Evolutionary conservation across 2,797 vertebrate species (phyloP), one percentile per base, ranked within the genome.

Genomic region (Rhinella marina): DNA sequence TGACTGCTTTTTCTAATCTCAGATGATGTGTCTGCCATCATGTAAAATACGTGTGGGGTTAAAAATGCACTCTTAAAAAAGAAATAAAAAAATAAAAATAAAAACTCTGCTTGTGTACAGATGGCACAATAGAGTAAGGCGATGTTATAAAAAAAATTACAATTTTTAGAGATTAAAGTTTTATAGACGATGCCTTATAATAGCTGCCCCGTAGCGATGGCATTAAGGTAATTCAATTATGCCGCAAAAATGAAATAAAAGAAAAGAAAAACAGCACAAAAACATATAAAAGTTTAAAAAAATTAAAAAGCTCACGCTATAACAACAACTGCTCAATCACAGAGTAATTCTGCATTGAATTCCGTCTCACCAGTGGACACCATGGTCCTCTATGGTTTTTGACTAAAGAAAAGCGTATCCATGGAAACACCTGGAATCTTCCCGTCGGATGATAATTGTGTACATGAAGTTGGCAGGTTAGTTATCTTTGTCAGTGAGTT

Each of bases 401-500:
- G 17, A 61, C 48, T 59, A 81, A 81, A 62, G 25, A 56, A 72
- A 70, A 88, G 17, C 19, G 87, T 88, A 66, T 75, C 87, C 83
- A 88, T 88, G 83, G 87, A 25, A 86, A 88, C 87, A 77, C 83
- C 87, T 82, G 87, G 66, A 81, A 88, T 81, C 52, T 76, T 85
- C 76, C 76, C 70, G 62, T 73, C 82, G 56, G 78, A 86, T 88
- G 87, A 88, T 72, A 81, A 82, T 75, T 88, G 87, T 86, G 78
- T 85, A 66, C 88, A 86, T 59, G 77, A 41, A 56, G 52, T 56
- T 85, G 90, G 84, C 88, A 90, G 91, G 90, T 29, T 12, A 14
- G 79, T 81, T 78, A 86, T 90, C 84, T 90, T 85, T 90, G 85
- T 85, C 89, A 83, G 64, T 59, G 83, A 88, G 87, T 87, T 90